Base-by-base conservation (phyloP, 2,113 vertebrate genomes). In the Rhadina sibilatrix region DNA sequence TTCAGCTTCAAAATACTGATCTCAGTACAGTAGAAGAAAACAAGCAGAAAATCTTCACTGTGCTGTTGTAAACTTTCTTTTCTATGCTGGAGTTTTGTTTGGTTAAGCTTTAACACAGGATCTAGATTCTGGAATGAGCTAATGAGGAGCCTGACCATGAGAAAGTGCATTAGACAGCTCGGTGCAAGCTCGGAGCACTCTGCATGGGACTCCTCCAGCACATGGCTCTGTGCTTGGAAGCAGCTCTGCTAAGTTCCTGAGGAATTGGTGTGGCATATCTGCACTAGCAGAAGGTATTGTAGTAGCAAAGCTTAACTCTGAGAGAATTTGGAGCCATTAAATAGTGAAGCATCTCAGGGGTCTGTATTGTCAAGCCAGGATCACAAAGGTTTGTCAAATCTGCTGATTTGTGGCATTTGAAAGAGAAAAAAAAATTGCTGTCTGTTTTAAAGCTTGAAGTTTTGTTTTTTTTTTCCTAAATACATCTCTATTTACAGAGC, bases 1-100 rank as follows among this genome's bases (percentile, higher is more conserved):
- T 83, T 87, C 66, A 46, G 38, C 46, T 95, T 86, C 63, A 66
- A 37, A 90, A 90, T 38, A 70, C 54, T 71, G n/a, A 72, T 72
- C 70, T 85, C 52, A 18, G 30, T 66, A 86, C 44, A 71, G 40
- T 30, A 57, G 80, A 53, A 88, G 37, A 21, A 90, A 81, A 23
- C 17, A 53, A 83, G 30, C 27, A 86, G 54, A 72, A 93, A 83
- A 66, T 50, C n/a, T 63, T 59, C 56, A 19, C 42, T 47, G 42
- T 80, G 42, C 33, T 80, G 21, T n/a, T 10, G 5, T 37, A 70
- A 94, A 65, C 22, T 85, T 80, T 15, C 10, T 61, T 83, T 85
- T 61, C 25, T 47, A 30, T 10, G 25, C 25, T 69, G 65, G 42
- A 31, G 8, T 59, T 64, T 46, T 40, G 15, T 59, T 64, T 80